A percentile compares a stretch with the other conserved stretches of the same genome.
Evolutionary conservation across 2,113 vertebrate genomes (phyloP).

Genomic region (Lycocorax pyrrhopterus): DNA sequence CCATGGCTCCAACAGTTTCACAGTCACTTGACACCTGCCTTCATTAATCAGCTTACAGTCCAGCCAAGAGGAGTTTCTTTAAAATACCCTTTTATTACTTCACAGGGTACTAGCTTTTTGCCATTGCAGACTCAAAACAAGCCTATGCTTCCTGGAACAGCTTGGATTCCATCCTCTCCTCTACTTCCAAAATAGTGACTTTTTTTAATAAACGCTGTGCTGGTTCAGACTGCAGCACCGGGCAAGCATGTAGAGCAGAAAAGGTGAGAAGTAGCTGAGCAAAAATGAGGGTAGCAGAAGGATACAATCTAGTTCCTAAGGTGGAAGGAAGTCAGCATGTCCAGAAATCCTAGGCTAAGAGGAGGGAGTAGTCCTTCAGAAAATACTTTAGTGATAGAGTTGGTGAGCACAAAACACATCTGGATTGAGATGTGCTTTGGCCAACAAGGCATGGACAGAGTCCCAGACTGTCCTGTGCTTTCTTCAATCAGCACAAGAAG

Average conservation of each 20-base stretch:
- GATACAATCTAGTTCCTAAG: not conserved
- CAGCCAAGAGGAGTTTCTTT: not conserved
- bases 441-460: not conserved
- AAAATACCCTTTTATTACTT: not conserved
- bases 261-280: not conserved
- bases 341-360: not conserved
- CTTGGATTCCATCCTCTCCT: not conserved
- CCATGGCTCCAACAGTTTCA: not conserved
- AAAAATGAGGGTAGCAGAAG: not conserved
- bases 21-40: not conserved
- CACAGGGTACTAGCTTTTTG: not conserved
- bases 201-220: not conserved
- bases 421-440: fast-evolving
- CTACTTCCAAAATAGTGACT: not conserved
- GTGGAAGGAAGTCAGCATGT: not conserved
- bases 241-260: not conserved
- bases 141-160: not conserved
- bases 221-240: not conserved
- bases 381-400: not conserved
- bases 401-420: not conserved
- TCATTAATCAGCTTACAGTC: not conserved
- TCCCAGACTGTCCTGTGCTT: not conserved
- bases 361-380: not conserved
- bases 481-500: not conserved
- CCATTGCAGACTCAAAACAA: not conserved